Percentiles rank a stretch among this genome's conserved stretches.
These are phyloP conservation scores for Anseranas semipalmata DNA, from an alignment of 2,113 vertebrate genomes.

Conservation along the genomic window DNA sequence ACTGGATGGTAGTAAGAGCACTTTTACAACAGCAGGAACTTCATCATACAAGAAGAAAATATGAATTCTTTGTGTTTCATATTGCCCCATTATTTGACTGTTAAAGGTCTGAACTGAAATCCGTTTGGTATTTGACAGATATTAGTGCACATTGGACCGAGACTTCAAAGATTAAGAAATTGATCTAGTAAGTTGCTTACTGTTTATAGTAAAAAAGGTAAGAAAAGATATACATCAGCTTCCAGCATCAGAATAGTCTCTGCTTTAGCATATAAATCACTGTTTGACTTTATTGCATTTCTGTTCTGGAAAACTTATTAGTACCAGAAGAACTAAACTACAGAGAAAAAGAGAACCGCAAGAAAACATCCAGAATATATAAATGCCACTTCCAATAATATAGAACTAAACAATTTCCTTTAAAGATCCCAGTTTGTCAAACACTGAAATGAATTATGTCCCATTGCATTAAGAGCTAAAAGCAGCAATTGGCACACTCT, in stretches of 20 bases:
- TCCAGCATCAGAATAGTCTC: neutral
- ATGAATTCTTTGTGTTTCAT: neutral
- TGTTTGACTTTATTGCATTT: neutral
- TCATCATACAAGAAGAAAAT: neutral
- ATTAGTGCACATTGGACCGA: neutral
- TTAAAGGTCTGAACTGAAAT: neutral
- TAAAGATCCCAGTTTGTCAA: constrained; percentile 42
- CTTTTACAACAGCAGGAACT: neutral
- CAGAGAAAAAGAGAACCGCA: neutral
- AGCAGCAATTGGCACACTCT: neutral
- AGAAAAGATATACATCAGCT: neutral
- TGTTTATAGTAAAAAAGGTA: neutral
- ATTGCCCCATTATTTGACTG: neutral
- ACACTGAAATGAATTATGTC: constrained; percentile 30
- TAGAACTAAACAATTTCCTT: constrained; percentile 35
- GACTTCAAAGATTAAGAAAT: neutral
- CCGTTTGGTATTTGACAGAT: neutral
- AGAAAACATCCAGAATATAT: constrained; percentile 21
- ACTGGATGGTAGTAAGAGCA: neutral
- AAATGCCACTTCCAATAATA: constrained; percentile 39
- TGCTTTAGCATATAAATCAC: constrained; percentile 9
- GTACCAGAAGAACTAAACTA: neutral
- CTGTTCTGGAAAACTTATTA: constrained; percentile 30
- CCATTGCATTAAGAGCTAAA: constrained; percentile 18
- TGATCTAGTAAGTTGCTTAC: neutral